These are phyloP conservation scores for Hyles euphorbiae DNA, from an alignment of 1,140 invertebrate species.

Conservation along the genomic window DNA sequence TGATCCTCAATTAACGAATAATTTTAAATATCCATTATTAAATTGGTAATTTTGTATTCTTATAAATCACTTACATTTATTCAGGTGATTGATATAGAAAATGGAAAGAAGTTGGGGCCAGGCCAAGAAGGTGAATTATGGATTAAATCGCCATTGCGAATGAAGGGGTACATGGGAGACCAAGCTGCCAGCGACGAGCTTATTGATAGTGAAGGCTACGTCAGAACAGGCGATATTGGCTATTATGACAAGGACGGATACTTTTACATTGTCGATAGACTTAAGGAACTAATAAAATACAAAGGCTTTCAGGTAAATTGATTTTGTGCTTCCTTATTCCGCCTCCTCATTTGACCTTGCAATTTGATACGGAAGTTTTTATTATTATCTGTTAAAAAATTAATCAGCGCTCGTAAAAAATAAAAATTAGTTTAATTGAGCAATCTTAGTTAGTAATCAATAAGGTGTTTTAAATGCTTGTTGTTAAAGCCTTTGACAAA, in stretches of 20 bases:
- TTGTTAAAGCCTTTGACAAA: no score
- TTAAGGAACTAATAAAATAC: constrained; percentile 90
- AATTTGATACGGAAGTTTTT: neutral
- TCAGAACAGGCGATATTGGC: constrained; percentile 89
- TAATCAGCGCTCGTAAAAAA: no score
- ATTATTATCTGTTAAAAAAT: no score
- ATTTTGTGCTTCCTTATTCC: neutral
- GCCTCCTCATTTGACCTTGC: neutral
- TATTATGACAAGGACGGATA: constrained; percentile 83
- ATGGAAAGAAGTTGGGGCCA: constrained; percentile 77
- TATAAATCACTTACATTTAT: neutral
- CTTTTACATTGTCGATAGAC: constrained; percentile 84
- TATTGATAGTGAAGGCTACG: constrained; percentile 83
- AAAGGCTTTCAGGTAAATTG: constrained; percentile 83
- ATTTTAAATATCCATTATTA: no score
- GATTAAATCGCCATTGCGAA: constrained; percentile 81
- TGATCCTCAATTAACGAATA: no score
- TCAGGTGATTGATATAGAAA: constrained; percentile 79
- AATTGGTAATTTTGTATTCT: no score
- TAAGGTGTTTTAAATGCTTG: no score
- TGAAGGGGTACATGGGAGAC: constrained; percentile 83
- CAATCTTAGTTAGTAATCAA: no score
- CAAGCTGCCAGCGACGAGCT: constrained; percentile 78
- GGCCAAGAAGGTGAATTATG: constrained; percentile 82
- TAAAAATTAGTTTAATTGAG: no score